These are phyloP conservation scores for Periplaneta americana DNA, from an alignment of 1,140 invertebrate genomes.

Conservation along the genomic window DNA sequence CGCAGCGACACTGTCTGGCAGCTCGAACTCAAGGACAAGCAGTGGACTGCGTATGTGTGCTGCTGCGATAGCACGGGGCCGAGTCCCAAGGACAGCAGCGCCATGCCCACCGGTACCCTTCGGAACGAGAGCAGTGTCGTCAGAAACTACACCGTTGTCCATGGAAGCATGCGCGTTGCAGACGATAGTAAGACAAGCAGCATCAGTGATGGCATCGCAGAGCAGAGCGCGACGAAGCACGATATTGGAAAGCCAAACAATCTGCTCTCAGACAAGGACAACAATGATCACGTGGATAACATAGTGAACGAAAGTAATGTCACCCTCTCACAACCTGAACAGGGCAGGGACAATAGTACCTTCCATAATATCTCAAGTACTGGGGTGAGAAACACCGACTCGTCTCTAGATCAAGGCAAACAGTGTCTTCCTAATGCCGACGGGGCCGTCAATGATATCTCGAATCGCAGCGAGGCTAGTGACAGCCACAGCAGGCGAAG, in stretches of 20 bases:
- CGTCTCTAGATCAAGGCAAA: not conserved
- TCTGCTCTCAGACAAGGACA: too few species aligned
- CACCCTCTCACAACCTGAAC: not conserved
- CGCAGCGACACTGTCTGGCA: conserved; percentile 6
- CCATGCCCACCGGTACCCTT: not conserved
- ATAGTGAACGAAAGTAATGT: too few species aligned
- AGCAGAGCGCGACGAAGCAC: too few species aligned
- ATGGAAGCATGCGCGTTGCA: not conserved
- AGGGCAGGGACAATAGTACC: not conserved
- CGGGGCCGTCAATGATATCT: not conserved
- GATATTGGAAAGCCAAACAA: too few species aligned
- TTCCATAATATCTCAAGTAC: not conserved
- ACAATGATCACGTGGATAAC: too few species aligned
- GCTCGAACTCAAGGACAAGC: not conserved
- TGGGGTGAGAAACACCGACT: not conserved
- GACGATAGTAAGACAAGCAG: not conserved
- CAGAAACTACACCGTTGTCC: not conserved
- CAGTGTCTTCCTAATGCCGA: not conserved
- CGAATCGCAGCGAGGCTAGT: not conserved
- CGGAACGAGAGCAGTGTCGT: not conserved
- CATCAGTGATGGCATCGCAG: not conserved
- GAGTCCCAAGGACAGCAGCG: not conserved
- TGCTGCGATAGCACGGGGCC: not conserved
- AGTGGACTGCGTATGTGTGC: conserved; percentile 12
- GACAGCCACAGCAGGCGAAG: not conserved